A percentile compares a stretch with the other conserved stretches of the same genome.
phyloP scores from a whole-genome alignment of 1,140 invertebrate genomes.

The Trichogramma pretiosum region DNA sequence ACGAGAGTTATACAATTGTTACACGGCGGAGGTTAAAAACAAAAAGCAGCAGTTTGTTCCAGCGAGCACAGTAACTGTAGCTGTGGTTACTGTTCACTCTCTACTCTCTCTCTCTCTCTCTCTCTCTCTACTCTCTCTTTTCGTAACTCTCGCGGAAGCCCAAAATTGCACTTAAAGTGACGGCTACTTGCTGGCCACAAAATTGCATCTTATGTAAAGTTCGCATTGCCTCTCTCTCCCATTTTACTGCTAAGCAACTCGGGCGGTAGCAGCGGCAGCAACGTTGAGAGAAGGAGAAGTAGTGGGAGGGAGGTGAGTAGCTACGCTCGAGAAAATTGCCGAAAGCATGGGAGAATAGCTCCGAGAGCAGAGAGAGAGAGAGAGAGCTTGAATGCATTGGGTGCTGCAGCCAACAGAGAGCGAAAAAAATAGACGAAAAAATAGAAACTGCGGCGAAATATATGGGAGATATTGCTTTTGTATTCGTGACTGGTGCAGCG shows the following conservation, averaged over 20 bases:
- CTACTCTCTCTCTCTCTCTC: background rate
- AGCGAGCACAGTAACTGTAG: background rate
- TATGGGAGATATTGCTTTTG: no score
- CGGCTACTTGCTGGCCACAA: conserved; percentile 26
- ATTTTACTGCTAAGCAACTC: no score
- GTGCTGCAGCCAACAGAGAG: no score
- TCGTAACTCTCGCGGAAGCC: background rate
- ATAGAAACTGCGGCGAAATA: no score
- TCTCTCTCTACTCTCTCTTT: background rate
- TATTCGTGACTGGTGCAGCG: no score
- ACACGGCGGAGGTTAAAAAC: no score
- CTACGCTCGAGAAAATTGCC: conserved; percentile 27
- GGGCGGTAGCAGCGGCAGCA: background rate
- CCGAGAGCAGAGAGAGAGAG: background rate
- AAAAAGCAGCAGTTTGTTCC: no score
- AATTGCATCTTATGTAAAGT: conserved; percentile 41
- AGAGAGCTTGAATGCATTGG: no score
- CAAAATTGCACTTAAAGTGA: conserved; percentile 24
- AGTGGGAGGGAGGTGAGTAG: background rate
- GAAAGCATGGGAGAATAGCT: conserved; percentile 18
- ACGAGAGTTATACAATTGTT: no score
- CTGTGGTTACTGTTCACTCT: background rate
- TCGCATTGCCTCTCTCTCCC: no score
- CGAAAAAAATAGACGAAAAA: no score
- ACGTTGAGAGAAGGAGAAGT: background rate